Conservation (phyloP, 2,797 vertebrate genomes). For the Phoebastria nigripes region DNA sequence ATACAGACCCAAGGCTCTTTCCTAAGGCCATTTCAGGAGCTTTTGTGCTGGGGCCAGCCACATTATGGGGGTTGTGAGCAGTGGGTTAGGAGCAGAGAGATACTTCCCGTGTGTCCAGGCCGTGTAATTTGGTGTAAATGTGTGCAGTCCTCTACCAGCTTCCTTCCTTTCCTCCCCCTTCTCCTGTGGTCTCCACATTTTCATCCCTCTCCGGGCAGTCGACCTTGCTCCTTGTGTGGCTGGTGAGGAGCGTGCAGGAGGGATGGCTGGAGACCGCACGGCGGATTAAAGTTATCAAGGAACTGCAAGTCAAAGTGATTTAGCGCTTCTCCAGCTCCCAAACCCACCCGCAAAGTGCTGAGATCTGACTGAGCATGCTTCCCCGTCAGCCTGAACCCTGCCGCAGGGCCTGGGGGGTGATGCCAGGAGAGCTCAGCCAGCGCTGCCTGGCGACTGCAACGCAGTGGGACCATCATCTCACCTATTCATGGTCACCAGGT, state of each 20-base stretch:
- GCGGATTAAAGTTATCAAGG: neutral
- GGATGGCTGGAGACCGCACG: neutral
- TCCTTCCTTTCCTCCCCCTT: neutral
- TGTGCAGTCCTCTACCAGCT: neutral
- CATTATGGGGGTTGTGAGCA: neutral
- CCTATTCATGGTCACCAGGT: neutral
- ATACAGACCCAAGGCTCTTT: neutral
- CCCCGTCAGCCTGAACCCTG: neutral
- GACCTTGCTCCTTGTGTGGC: neutral
- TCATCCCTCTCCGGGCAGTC: neutral
- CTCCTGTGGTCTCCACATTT: neutral
- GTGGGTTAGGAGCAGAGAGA: neutral
- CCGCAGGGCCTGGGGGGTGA: too few relatives aligned
- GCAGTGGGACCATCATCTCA: rapidly evolving
- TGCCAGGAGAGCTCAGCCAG: neutral
- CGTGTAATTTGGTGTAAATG: neutral
- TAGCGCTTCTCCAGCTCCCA: neutral
- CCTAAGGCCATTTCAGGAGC: neutral
- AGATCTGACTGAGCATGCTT: too few relatives aligned
- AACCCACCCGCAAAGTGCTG: neutral
- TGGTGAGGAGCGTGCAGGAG: neutral
- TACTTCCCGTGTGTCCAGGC: neutral
- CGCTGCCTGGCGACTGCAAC: neutral
- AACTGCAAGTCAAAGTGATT: neutral
- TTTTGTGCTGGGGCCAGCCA: neutral